Percentiles rank a stretch among this genome's conserved stretches.
These are phyloP conservation scores for Noctua janthe DNA, from an alignment of 2,888 invertebrate genomes.

Conservation along the genomic window DNA sequence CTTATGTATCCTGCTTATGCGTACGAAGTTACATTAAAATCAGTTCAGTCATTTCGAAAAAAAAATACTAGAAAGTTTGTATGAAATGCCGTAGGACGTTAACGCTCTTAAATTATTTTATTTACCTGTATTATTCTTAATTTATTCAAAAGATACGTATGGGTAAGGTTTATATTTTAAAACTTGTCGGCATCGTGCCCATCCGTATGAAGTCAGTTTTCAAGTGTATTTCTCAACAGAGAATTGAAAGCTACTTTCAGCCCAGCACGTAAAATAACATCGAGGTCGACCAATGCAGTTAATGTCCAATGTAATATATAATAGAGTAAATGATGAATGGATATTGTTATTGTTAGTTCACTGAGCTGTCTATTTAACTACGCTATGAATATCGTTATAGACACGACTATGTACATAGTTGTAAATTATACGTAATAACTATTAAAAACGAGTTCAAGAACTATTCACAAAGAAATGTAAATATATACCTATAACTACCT, in stretches of 20 bases:
- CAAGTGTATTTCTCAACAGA: slow-evolving; percentile 34
- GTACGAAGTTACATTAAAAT: too few relatives aligned
- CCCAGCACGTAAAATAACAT: slow-evolving; percentile 17
- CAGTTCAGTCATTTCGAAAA: too few relatives aligned
- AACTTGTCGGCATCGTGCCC: neutral
- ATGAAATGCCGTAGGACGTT: too few relatives aligned
- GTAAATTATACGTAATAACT: neutral
- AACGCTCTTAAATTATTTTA: too few relatives aligned
- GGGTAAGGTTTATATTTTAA: neutral
- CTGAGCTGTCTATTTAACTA: slow-evolving; percentile 24
- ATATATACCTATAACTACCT: neutral
- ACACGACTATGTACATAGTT: neutral
- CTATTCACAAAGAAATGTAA: too few relatives aligned
- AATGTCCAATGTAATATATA: slow-evolving; percentile 27
- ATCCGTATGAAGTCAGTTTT: slow-evolving; percentile 22
- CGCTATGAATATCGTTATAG: neutral
- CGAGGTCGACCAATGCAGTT: slow-evolving; percentile 25
- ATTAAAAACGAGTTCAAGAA: neutral
- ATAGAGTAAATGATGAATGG: slow-evolving; percentile 26
- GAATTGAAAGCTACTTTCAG: slow-evolving; percentile 28
- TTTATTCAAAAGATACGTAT: neutral
- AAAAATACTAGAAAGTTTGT: too few relatives aligned
- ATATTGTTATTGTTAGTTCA: slow-evolving; percentile 44
- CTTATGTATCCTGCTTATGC: too few relatives aligned
- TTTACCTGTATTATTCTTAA: neutral